Conservation (phyloP, 2,888 invertebrate genomes). For the Ashinkailepas kermadecensis region DNA sequence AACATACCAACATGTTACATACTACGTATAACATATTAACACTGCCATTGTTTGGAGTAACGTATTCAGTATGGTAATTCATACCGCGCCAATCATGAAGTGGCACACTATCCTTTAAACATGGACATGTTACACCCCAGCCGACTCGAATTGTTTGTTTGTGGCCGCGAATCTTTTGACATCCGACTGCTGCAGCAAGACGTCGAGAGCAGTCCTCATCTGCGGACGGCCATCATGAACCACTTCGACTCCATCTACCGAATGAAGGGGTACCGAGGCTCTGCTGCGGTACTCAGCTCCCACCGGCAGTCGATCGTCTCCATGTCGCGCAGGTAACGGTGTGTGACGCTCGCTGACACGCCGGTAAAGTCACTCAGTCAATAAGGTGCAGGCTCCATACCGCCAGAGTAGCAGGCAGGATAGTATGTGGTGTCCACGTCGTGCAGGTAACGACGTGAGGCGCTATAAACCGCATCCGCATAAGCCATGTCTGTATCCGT, state of each 20-base stretch:
- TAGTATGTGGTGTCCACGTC: neutral
- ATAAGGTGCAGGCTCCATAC: neutral
- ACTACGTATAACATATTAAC: too few species aligned
- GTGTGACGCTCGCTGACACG: too few species aligned
- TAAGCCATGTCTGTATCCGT: neutral
- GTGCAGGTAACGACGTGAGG: neutral
- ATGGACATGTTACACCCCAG: too few species aligned
- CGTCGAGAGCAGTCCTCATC: constrained; percentile 76
- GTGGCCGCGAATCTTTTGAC: neutral
- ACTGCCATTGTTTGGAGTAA: too few species aligned
- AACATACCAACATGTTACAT: too few species aligned
- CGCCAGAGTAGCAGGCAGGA: neutral
- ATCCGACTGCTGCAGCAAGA: constrained; percentile 52
- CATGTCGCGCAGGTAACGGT: constrained; percentile 58
- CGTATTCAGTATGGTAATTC: too few species aligned
- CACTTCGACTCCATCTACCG: constrained; percentile 82
- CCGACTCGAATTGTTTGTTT: too few species aligned
- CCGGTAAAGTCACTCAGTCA: neutral
- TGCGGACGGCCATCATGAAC: constrained; percentile 77
- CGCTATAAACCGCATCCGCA: neutral
- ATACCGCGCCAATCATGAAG: too few species aligned
- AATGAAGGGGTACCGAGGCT: constrained; percentile 53
- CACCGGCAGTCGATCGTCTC: constrained; percentile 80
- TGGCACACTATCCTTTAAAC: too few species aligned
- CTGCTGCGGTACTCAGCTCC: constrained; percentile 42